Evolutionary conservation across 2,888 invertebrate species (phyloP).

Genomic region (Leptogaster cylindrica): DNA sequence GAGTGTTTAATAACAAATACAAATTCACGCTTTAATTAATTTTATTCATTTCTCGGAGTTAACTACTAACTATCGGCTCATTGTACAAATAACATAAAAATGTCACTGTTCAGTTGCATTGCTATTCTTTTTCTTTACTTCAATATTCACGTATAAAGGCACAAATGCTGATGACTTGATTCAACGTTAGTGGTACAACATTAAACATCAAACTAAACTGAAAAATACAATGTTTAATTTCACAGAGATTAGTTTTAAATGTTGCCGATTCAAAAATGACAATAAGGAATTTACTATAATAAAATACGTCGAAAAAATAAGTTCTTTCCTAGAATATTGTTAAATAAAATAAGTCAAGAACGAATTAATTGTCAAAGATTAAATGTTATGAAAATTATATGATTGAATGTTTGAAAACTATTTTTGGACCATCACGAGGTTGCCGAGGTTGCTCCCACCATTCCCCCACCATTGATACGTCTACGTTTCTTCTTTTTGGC

Average conservation of each 20-base stretch:
- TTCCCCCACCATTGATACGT: slow-evolving; percentile 62
- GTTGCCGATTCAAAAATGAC: no score
- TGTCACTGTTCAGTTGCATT: slow-evolving; percentile 18
- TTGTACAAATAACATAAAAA: slow-evolving; percentile 35
- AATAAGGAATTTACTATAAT: background rate
- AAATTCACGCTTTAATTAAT: no score
- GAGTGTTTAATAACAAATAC: no score
- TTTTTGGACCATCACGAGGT: background rate
- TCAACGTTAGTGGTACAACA: background rate
- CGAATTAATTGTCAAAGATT: no score
- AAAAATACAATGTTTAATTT: background rate
- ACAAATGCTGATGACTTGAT: slow-evolving; percentile 28
- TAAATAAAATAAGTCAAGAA: background rate
- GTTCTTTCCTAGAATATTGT: background rate
- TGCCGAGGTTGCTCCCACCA: slow-evolving; percentile 8
- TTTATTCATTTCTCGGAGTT: background rate
- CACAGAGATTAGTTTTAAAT: no score
- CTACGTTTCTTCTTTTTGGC: slow-evolving; percentile 83
- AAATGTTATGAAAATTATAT: no score
- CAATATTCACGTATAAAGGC: slow-evolving; percentile 20
- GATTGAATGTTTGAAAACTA: background rate
- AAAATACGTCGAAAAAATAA: background rate
- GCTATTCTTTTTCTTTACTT: slow-evolving; percentile 8
- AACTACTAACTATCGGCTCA: slow-evolving; percentile 14
- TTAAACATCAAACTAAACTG: background rate